Evolutionary conservation across 2,888 invertebrate genomes (phyloP).

Genomic region (Rosalia funebris): DNA sequence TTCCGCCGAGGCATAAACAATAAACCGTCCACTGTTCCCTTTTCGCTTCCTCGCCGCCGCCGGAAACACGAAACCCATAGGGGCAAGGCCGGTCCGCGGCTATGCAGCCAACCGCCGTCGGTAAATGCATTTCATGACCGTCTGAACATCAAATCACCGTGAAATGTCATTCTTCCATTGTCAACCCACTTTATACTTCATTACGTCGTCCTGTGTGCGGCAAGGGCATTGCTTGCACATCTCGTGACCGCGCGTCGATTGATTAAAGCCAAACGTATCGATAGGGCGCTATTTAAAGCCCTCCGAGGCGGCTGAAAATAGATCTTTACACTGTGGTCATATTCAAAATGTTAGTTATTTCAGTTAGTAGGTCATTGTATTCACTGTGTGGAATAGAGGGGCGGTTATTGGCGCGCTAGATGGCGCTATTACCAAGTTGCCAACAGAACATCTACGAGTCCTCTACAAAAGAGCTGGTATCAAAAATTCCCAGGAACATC

Average conservation of each 20-base stretch:
- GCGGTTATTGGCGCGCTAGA: too few species aligned
- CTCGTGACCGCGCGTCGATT: not conserved
- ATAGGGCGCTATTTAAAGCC: not conserved
- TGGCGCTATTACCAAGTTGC: too few species aligned
- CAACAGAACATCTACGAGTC: too few species aligned
- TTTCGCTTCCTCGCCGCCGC: not conserved
- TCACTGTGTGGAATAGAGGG: too few species aligned
- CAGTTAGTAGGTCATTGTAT: too few species aligned
- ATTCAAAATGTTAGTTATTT: too few species aligned
- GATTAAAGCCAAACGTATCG: not conserved
- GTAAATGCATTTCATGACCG: slow-evolving; percentile 25
- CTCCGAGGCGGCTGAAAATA: not conserved
- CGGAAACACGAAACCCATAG: slow-evolving; percentile 22
- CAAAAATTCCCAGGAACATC: too few species aligned
- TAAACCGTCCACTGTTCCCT: slow-evolving; percentile 14
- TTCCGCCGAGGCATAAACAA: slow-evolving; percentile 28
- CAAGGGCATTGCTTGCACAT: not conserved
- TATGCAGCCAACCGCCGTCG: slow-evolving; percentile 10
- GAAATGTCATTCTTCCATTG: slow-evolving; percentile 23
- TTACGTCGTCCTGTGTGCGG: slow-evolving; percentile 1
- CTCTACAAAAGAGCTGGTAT: too few species aligned
- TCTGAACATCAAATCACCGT: slow-evolving; percentile 26
- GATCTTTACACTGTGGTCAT: not conserved
- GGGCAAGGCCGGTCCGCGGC: slow-evolving; percentile 2
- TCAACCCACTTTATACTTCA: slow-evolving; percentile 21